Base-by-base conservation (phyloP, 30 jellyfish, hydroid and myxozoan genomes). In the Catostylus mosaicus region DNA sequence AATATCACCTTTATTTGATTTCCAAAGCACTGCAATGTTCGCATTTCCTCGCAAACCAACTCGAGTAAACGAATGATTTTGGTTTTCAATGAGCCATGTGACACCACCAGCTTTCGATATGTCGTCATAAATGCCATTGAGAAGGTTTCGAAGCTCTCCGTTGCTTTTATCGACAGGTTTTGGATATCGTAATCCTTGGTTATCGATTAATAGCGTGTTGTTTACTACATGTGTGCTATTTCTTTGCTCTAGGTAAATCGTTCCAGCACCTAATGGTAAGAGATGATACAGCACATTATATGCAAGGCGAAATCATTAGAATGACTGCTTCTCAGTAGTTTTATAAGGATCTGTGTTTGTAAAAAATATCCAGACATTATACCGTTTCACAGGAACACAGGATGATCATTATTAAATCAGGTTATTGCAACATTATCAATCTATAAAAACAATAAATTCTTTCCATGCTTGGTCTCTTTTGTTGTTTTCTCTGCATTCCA, bases 21-120 rank as follows among this genome's bases (percentile, higher is more conserved):
- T 69, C 92, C 92, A 82, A 24, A 82, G 92, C 26, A 82, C 79
- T 0, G 92, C 92, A 30, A 82, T 73, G 37, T 82, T 83, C 30
- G 92, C 92, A 31, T 71, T 82, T 3, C 92, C 92, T 67, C 67
- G 52, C 12, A 82, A 30, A 57, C 68, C 92, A 23, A 82, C 92
- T 27, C 63, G 85, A 2, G 85, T 82, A 37, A 82, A 54, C 12
- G 92, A 82, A 71, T 82, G 92, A 45, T 82, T 82, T 59, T 68
- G 85, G 38, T 50, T 59, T 40, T 82, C 92, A 36, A 82, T 82
- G 52, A 82, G 85, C 92, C 92, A 82, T 0, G 92, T 82, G 34
- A 82, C 85, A 0, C 92, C 92, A 33, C 92, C 92, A 46, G 60
- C 92, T 14, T 29, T 33, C 1, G 85, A 67, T 22, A 82, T 67